A percentile compares a stretch with the other conserved stretches of the same genome.
These are phyloP conservation scores for Drosophila kikkawai DNA, from an alignment of 1,140 invertebrate species.

Conservation along the genomic window DNA sequence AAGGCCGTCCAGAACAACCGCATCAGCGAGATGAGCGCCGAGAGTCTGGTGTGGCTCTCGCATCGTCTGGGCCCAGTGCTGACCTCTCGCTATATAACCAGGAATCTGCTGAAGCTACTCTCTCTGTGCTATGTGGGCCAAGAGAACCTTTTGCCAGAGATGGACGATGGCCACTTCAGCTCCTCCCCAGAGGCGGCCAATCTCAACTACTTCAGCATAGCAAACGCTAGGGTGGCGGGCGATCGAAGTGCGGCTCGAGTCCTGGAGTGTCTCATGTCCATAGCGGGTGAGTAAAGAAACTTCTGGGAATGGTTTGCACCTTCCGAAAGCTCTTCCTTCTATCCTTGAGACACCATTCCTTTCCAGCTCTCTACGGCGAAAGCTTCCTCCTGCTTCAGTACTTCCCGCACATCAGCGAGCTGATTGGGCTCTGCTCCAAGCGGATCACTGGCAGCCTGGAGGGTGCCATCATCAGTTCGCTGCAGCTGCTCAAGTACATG, in stretches of 20 bases:
- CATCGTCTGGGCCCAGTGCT: slow-evolving; percentile 97
- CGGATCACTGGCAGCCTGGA: slow-evolving; percentile 93
- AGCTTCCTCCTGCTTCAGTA: slow-evolving; percentile 96
- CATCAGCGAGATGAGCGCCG: slow-evolving; percentile 95
- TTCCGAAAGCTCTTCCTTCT: background rate
- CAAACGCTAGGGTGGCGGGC: slow-evolving; percentile 89
- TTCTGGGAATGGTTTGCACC: slow-evolving; percentile 6
- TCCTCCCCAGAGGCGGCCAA: slow-evolving; percentile 64
- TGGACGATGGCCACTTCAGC: slow-evolving; percentile 48
- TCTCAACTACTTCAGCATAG: slow-evolving; percentile 87
- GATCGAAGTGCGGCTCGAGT: slow-evolving; percentile 94
- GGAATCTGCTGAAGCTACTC: slow-evolving; percentile 96
- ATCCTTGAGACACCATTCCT: background rate
- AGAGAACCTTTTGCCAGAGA: slow-evolving; percentile 89
- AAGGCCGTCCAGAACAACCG: slow-evolving; percentile 85
- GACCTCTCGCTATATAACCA: slow-evolving; percentile 94
- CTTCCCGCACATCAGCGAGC: slow-evolving; percentile 95
- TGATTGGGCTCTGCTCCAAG: slow-evolving; percentile 90
- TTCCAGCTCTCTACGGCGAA: slow-evolving; percentile 64
- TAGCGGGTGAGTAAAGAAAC: slow-evolving; percentile 86
- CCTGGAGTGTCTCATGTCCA: slow-evolving; percentile 94
- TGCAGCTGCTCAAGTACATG: slow-evolving; percentile 92
- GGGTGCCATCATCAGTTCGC: slow-evolving; percentile 94
- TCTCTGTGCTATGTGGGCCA: slow-evolving; percentile 96
- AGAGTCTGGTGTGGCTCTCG: slow-evolving; percentile 96